These are phyloP conservation scores for Vulpes vulpes DNA, from an alignment of 2,113 vertebrate genomes.

Conservation along the genomic window DNA sequence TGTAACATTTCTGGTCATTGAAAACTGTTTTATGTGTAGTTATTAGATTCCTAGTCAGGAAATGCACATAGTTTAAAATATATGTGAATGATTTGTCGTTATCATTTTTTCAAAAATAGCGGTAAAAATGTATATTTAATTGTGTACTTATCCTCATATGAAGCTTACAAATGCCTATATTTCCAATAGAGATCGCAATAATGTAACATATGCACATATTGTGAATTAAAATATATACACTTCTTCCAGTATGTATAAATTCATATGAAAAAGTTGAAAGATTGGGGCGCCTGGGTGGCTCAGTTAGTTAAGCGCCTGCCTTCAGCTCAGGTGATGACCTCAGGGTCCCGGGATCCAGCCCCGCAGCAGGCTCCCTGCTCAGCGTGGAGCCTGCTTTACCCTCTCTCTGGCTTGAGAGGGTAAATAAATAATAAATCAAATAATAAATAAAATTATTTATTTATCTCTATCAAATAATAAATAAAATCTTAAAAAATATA, in stretches of 20 bases:
- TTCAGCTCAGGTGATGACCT: no score
- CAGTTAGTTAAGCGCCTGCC: no score
- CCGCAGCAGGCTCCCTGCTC: no score
- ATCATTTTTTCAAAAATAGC: constrained; percentile 16
- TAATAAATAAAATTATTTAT: no score
- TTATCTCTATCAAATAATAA: no score
- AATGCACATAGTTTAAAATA: neutral
- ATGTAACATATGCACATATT: neutral
- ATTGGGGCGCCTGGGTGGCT: no score
- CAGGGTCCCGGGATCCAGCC: no score
- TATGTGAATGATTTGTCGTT: neutral
- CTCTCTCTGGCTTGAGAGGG: no score
- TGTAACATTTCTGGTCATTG: neutral
- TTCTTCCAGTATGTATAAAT: neutral
- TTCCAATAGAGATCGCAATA: constrained; percentile 16
- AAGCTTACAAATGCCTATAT: neutral
- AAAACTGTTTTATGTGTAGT: constrained; percentile 1
- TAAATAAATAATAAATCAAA: no score
- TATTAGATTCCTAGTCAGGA: neutral
- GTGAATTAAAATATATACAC: neutral
- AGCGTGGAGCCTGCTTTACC: no score
- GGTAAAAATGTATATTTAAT: neutral
- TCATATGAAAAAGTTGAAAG: neutral
- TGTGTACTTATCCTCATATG: neutral
- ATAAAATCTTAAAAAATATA: no score